Evolutionary conservation across 2,888 invertebrate genomes (phyloP).

Genomic region (Eurytoma adleriae): DNA sequence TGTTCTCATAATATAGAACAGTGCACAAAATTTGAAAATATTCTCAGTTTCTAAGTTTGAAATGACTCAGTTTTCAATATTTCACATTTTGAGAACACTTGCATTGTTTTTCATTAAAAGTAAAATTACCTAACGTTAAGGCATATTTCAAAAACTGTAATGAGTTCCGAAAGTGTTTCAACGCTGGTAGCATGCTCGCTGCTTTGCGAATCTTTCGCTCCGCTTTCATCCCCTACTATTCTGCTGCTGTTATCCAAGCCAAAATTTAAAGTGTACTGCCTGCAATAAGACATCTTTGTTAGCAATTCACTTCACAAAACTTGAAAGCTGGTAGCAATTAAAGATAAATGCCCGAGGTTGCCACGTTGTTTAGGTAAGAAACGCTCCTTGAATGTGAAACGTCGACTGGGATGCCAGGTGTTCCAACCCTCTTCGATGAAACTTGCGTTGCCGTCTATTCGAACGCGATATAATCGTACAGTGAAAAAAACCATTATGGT

Average conservation of each 20-base stretch:
- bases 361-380: slow-evolving; percentile 22
- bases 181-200: slow-evolving; percentile 35
- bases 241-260: slow-evolving; percentile 45
- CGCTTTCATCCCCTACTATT: slow-evolving; percentile 4
- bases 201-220: background rate
- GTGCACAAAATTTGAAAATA: too few species aligned
- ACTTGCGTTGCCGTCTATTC: slow-evolving; percentile 64
- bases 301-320: background rate
- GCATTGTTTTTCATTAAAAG: too few species aligned
- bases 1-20: background rate
- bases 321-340: background rate
- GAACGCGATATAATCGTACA: slow-evolving; percentile 71
- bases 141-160: slow-evolving; percentile 42
- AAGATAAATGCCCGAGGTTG: slow-evolving; percentile 19
- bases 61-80: too few species aligned
- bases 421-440: slow-evolving; percentile 40
- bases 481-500: slow-evolving; percentile 67
- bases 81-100: too few species aligned
- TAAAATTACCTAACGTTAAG: slow-evolving; percentile 63
- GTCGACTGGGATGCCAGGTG: slow-evolving; percentile 43
- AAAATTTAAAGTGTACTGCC: slow-evolving; percentile 43
- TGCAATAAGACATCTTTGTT: background rate
- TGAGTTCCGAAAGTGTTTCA: slow-evolving; percentile 45
- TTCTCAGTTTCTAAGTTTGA: too few species aligned
- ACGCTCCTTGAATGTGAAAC: background rate